Percentiles rank a stretch among this genome's conserved stretches.
Evolutionary conservation across 2,888 invertebrate genomes (phyloP).

Genomic region (Anarsia innoxiella): DNA sequence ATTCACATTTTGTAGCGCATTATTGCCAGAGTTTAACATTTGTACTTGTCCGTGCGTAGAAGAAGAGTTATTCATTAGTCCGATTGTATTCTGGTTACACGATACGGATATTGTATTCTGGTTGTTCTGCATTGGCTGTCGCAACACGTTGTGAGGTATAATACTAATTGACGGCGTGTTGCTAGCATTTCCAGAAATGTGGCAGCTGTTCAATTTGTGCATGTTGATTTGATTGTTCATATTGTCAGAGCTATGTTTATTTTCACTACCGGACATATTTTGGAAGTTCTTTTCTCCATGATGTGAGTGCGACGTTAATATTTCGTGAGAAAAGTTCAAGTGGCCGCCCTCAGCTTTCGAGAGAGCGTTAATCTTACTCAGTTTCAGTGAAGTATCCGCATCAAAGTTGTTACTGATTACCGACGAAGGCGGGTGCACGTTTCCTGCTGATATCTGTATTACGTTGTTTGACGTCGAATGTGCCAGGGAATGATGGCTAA

Average conservation of each 20-base stretch:
- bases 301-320: conserved; percentile 66
- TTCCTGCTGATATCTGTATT: conserved; percentile 66
- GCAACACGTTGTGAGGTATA: conserved; percentile 59
- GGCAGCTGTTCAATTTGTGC: conserved; percentile 64
- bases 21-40: conserved; percentile 58
- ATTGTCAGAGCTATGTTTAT: conserved; percentile 47
- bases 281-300: conserved; percentile 62
- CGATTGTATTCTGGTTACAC: conserved; percentile 62
- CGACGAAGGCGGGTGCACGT: conserved; percentile 60
- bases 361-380: conserved; percentile 65
- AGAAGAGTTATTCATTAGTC: conserved; percentile 44
- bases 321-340: conserved; percentile 65
- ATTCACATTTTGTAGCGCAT: conserved; percentile 56
- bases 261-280: conserved; percentile 56
- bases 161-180: conserved; percentile 60
- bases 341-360: conserved; percentile 67
- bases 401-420: conserved; percentile 59
- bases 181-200: conserved; percentile 51
- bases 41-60: conserved; percentile 52
- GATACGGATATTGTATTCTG: conserved; percentile 49
- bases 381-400: conserved; percentile 61
- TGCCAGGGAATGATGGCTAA: conserved; percentile 53
- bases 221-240: conserved; percentile 53
- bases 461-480: conserved; percentile 61
- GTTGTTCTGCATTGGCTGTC: conserved; percentile 51